Evolutionary conservation across 2,113 vertebrate species (phyloP).

Genomic region (Petaurus breviceps): DNA sequence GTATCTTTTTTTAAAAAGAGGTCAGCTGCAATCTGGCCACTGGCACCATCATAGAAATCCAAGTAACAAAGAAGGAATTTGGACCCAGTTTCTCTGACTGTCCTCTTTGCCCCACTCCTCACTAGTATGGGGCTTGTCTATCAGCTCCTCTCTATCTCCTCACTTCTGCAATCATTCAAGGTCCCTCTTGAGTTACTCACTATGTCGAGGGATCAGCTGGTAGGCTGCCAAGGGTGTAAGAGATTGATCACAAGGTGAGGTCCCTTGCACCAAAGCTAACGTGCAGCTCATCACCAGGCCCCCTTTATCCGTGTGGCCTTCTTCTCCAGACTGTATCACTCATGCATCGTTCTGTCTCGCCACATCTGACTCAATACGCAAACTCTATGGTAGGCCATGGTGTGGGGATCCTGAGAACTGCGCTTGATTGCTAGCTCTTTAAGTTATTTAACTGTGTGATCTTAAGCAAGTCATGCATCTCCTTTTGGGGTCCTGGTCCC

Average conservation of each 20-base stretch:
- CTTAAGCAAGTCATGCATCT: not conserved
- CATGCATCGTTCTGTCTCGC: no score
- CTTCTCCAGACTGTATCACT: not conserved
- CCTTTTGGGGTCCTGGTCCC: not conserved
- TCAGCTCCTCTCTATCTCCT: not conserved
- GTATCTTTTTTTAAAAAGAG: not conserved
- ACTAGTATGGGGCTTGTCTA: not conserved
- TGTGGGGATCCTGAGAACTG: not conserved
- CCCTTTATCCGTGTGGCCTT: not conserved
- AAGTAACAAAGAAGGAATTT: not conserved
- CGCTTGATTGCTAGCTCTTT: not conserved
- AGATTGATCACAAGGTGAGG: not conserved
- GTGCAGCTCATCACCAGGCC: not conserved
- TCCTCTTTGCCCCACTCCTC: not conserved
- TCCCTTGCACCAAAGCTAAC: no score
- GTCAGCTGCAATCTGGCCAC: not conserved
- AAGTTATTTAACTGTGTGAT: not conserved
- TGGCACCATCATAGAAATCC: not conserved
- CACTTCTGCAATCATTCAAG: conserved; percentile 22
- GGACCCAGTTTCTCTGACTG: not conserved
- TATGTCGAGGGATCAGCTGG: not conserved
- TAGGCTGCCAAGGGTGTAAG: not conserved
- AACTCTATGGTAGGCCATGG: not conserved
- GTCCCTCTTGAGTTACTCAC: not conserved
- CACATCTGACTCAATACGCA: not conserved